Conservation (phyloP, 2,888 invertebrate genomes). For the Timema podura region DNA sequence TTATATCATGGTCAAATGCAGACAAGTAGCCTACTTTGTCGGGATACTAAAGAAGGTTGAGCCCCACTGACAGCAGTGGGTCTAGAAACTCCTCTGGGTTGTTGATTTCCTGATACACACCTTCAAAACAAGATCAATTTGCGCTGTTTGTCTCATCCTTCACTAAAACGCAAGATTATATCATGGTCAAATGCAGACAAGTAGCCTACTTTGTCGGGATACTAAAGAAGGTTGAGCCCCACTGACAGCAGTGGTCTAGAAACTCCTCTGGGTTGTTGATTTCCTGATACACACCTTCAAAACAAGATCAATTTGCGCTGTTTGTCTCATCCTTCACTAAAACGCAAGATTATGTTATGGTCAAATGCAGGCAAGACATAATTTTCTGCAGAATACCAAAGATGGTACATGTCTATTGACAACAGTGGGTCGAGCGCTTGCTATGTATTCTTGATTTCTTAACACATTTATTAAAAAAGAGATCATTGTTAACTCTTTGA, state of each 20-base stretch:
- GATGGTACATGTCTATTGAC: too few relatives aligned
- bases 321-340: too few relatives aligned
- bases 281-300: too few relatives aligned
- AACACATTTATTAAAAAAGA: too few relatives aligned
- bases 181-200: constrained; percentile 49
- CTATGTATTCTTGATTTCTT: too few relatives aligned
- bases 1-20: constrained; percentile 57
- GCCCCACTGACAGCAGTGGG: constrained; percentile 13
- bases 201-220: constrained; percentile 58
- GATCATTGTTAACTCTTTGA: too few relatives aligned
- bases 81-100: neutral
- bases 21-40: constrained; percentile 49
- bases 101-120: too few relatives aligned
- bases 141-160: constrained; percentile 82
- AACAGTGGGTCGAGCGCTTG: neutral
- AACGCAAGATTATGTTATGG: too few relatives aligned
- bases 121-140: constrained; percentile 38
- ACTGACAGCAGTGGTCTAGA: constrained; percentile 4
- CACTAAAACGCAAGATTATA: constrained; percentile 76
- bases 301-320: too few relatives aligned
- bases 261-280: neutral
- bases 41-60: constrained; percentile 59
- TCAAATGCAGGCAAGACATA: too few relatives aligned
- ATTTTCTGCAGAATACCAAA: too few relatives aligned
- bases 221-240: constrained; percentile 50